Conservation (phyloP, 2,797 vertebrate genomes). For the Sarcophilus harrisii region DNA sequence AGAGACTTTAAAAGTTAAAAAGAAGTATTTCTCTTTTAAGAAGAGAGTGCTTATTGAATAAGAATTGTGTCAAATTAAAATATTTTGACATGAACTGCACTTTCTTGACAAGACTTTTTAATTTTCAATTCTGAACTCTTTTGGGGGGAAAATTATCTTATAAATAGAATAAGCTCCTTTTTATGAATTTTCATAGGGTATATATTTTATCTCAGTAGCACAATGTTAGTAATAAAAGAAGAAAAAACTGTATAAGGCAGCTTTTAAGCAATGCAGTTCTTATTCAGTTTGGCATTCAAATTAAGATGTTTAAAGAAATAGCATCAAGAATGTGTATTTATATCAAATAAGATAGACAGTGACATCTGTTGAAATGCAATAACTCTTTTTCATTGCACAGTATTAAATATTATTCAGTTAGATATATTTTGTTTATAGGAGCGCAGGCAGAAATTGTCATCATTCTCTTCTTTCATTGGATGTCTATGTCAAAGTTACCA, state of each 20-base stretch:
- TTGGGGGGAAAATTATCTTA: background rate
- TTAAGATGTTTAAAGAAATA: slow-evolving; percentile 36
- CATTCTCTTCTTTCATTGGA: slow-evolving; percentile 3
- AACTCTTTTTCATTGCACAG: background rate
- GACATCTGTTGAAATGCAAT: slow-evolving; percentile 52
- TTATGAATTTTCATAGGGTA: background rate
- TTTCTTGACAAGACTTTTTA: background rate
- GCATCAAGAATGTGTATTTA: slow-evolving; percentile 11
- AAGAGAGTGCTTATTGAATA: background rate
- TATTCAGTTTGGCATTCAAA: background rate
- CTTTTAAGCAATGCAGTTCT: slow-evolving; percentile 14
- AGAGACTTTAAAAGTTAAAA: background rate
- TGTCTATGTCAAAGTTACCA: slow-evolving; percentile 20
- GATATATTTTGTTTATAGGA: slow-evolving; percentile 44
- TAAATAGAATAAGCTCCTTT: background rate
- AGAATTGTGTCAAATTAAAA: background rate
- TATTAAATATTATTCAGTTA: slow-evolving; percentile 39
- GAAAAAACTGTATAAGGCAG: background rate
- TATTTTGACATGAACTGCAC: background rate
- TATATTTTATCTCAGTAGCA: background rate
- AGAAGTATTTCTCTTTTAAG: background rate
- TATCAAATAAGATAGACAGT: slow-evolving; percentile 40
- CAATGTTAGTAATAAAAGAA: background rate
- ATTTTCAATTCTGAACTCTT: background rate
- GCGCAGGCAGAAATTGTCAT: slow-evolving; percentile 44